Percentiles rank a stretch among this genome's conserved stretches.
Conservation (phyloP, 2,888 invertebrate species). For the Bellardia pandia region DNA sequence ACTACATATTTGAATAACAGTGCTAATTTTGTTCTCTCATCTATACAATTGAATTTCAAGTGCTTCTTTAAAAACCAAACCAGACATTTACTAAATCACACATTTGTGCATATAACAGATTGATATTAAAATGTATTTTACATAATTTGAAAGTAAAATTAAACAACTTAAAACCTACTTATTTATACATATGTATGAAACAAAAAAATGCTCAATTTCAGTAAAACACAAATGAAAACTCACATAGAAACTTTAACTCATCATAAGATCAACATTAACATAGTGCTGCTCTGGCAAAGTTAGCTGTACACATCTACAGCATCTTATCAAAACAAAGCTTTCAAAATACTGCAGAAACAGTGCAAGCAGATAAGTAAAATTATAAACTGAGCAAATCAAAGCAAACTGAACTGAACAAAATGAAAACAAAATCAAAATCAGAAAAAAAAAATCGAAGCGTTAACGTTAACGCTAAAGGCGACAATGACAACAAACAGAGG, state of each 20-base stretch:
- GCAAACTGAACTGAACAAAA: slow-evolving; percentile 14
- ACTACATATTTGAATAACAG: too few relatives aligned
- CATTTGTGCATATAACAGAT: slow-evolving; percentile 2
- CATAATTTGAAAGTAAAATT: slow-evolving; percentile 45
- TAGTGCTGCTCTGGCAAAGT: slow-evolving; percentile 8
- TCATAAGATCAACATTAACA: slow-evolving; percentile 20
- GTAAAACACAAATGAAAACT: neutral
- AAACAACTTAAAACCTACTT: slow-evolving; percentile 18
- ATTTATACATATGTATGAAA: neutral
- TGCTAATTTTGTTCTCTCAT: too few relatives aligned
- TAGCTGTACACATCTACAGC: slow-evolving; percentile 37
- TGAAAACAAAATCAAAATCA: neutral
- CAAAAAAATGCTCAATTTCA: slow-evolving; percentile 26
- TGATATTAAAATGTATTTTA: slow-evolving; percentile 12
- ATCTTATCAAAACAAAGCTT: slow-evolving; percentile 49
- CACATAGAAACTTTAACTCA: slow-evolving; percentile 30
- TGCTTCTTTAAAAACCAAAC: slow-evolving; percentile 29
- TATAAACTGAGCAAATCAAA: slow-evolving; percentile 33
- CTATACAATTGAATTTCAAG: slow-evolving; percentile 7
- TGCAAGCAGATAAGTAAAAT: slow-evolving; percentile 7
- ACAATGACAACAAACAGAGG: slow-evolving; percentile 70
- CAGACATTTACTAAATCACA: slow-evolving; percentile 6
- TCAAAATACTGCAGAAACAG: slow-evolving; percentile 9
- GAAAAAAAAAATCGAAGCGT: slow-evolving; percentile 61
- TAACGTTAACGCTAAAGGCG: slow-evolving; percentile 71